Percentiles rank a stretch among this genome's conserved stretches.
phyloP scores from a whole-genome alignment of 2,797 vertebrate genomes.

The Tangara arthus region DNA sequence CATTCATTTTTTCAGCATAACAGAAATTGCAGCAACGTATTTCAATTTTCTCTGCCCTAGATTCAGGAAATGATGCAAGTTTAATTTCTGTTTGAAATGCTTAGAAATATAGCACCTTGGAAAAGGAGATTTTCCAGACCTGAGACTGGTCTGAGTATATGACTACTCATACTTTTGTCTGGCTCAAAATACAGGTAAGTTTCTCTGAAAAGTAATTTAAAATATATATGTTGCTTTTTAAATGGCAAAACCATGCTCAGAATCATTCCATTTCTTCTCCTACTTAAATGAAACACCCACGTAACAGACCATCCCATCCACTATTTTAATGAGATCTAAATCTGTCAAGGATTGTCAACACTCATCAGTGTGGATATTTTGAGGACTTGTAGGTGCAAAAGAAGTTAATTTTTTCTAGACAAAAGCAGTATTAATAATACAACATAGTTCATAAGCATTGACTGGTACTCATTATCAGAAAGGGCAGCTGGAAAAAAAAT shows the following conservation, averaged over 20 bases:
- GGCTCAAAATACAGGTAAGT: background rate
- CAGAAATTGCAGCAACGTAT: slow-evolving; percentile 4
- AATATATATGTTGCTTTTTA: background rate
- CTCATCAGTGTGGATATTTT: background rate
- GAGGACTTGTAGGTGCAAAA: background rate
- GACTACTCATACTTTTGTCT: background rate
- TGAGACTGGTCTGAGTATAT: background rate
- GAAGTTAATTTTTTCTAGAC: background rate
- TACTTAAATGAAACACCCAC: slow-evolving; percentile 12
- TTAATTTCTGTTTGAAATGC: background rate
- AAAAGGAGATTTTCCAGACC: background rate
- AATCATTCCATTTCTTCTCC: background rate
- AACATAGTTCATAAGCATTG: background rate
- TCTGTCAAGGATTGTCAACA: slow-evolving; percentile 26
- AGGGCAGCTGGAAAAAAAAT: background rate
- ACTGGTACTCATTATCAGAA: background rate
- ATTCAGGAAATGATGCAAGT: slow-evolving; percentile 9
- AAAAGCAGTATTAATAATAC: background rate
- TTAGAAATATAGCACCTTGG: background rate
- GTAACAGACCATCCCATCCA: background rate
- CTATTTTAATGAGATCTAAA: slow-evolving; percentile 45
- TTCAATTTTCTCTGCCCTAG: slow-evolving; percentile 39
- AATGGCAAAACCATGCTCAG: background rate
- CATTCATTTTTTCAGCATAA: background rate
- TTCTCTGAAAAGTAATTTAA: background rate